Evolutionary conservation across 2,888 invertebrate genomes (phyloP), one percentile per base, ranked within the genome.

Genomic region (Lacanobia oleracea): DNA sequence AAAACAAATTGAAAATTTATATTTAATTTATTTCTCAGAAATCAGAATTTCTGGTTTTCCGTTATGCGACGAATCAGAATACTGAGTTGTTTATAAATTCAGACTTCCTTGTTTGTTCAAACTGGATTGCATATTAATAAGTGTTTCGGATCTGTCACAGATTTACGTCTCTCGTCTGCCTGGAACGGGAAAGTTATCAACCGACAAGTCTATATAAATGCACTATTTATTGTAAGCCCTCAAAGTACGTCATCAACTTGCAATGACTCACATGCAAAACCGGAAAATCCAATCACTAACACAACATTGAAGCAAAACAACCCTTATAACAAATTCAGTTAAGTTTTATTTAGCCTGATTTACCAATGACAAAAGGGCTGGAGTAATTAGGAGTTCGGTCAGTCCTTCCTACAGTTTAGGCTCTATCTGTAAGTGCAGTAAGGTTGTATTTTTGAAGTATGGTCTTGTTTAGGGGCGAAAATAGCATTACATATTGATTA

Each of bases 261-360:
- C 54, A 59, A 37, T 84, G 82, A 85, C 70, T 83, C 84, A 81
- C 51, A 43, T 51, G 33, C 61, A 37, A 21, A 83, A 72, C 63
- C 65, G 86, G 86, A 67, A 86, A 86, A 59, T 74, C 84, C 84
- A 53, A 67, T 53, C 10, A 54, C 27, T 45, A 51, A 27, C n/a
- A 5, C 6, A 16, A 37, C n/a, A 27, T 48, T 53, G 21, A 27
- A 45, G 48, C 33, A 73, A 83, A 80, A 66, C 50, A 43, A 56
- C 27, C 73, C 71, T 63, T 75, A 71, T 69, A 18, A 33, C n/a
- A 1, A 33, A 16, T 0, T 0, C 1, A 5, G 16, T 62, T 14
- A 18, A 56, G 64, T 72, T 71, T 37, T 18, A 43, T 83, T 70
- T 80, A 50, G 64, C 18, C 60, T 70, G 57, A 60, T 51, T 48